Conservation (phyloP, 35 echinoderm and acorn worm species). For the Lytechinus variegatus region DNA sequence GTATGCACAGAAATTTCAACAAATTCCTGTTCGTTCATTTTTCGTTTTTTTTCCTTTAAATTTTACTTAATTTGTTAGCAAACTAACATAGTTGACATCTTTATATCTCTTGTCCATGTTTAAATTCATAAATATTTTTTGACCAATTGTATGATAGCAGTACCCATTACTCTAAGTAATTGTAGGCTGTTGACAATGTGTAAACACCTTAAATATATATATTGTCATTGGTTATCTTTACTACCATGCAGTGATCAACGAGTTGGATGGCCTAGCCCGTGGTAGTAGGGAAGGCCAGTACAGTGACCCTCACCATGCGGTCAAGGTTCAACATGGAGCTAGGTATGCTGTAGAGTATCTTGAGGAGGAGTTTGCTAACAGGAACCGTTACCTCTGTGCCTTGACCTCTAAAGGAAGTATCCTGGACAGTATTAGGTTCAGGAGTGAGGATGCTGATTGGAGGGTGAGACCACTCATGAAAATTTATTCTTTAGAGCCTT, state of each 20-base stretch:
- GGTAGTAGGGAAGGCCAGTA: slow-evolving; percentile 64
- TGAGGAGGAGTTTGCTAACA: slow-evolving; percentile 83
- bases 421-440: slow-evolving; percentile 84
- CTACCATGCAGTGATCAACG: slow-evolving; percentile 82
- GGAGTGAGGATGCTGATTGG: slow-evolving; percentile 84
- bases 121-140: no score
- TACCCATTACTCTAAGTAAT: no score
- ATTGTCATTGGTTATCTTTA: not conserved
- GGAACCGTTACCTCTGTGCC: slow-evolving; percentile 82
- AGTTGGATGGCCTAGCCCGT: slow-evolving; percentile 83
- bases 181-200: no score
- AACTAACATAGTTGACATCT: no score
- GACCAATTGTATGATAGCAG: no score
- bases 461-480: slow-evolving; percentile 46
- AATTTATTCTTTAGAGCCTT: not conserved
- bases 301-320: slow-evolving; percentile 41
- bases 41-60: no score
- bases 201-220: no score
- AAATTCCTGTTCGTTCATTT: no score
- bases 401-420: slow-evolving; percentile 79
- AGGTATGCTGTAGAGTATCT: slow-evolving; percentile 74
- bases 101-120: no score
- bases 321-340: slow-evolving; percentile 66
- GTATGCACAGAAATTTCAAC: no score
- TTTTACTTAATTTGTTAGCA: no score